Evolutionary conservation across 1,140 invertebrate genomes (phyloP), one percentile per base, ranked within the genome.

Genomic region (Anthonomus grandis): DNA sequence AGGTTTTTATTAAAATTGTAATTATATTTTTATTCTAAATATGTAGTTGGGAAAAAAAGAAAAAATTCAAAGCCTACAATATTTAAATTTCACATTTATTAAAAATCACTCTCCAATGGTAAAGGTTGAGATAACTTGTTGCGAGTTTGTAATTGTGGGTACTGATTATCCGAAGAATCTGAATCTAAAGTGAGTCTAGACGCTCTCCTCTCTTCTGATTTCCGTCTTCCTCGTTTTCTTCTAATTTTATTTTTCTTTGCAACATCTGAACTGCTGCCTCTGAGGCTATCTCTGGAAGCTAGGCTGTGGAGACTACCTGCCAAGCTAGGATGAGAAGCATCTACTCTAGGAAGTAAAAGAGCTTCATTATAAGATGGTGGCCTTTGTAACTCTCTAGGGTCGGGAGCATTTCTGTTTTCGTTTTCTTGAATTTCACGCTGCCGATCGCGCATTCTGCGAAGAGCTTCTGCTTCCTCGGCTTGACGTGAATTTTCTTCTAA

Each of bases 361-460:
- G 86, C 86, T 72, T 88, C 86, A 58, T 82, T 82, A 64, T 89
- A 88, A n/a, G 80, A 83, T 1, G 86, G 86, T 47, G 85, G 81
- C 5, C 77, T 75, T 25, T 84, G 76, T 12, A 84, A 71, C 73
- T 87, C 86, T 51, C 83, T 70, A 68, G 78, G 75, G 77, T 84
- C 76, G 64, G 83, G 69, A 59, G 84, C 73, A 66, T 79, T 83
- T 66, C 78, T 69, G 57, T 78, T 65, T 23, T 74, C 75, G 64
- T 68, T 46, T 67, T 70, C 24, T 55, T 53, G 53, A 54, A 55
- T 44, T 68, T 82, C 79, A 57, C 83, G 81, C 64, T 82, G 79
- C 39, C 82, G 78, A 51, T 78, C 71, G 72, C 81, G 81, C 63
- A 86, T 78, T 64, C 83, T 74, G 63, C 79, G 74, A 31, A 83